Conservation (phyloP, 2,113 vertebrate species). For the Actenoides lindsayi region DNA sequence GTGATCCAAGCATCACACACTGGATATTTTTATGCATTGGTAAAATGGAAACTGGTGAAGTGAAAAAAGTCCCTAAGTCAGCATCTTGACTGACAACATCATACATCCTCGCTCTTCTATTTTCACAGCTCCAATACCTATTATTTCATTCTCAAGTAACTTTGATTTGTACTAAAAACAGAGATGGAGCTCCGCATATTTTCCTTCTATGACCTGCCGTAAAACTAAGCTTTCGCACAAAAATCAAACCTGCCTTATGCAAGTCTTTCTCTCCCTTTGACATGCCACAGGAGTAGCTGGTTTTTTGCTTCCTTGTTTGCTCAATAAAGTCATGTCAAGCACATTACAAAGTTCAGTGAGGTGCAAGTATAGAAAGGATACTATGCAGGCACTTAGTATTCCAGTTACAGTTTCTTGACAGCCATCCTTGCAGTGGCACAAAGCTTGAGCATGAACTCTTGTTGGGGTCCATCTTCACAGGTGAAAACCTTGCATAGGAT, state of each 20-base stretch:
- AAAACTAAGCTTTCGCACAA: not conserved
- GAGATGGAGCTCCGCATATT: not conserved
- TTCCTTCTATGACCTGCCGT: not conserved
- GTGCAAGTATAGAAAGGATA: not conserved
- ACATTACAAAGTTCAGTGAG: not conserved
- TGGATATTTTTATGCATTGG: not conserved
- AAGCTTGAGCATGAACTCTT: not conserved
- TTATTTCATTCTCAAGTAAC: not conserved
- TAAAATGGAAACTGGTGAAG: not conserved
- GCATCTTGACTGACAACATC: not conserved
- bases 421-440: not conserved
- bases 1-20: not conserved
- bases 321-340: not conserved
- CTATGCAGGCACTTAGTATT: not conserved
- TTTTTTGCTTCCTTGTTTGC: not conserved
- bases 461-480: not conserved
- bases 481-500: not conserved
- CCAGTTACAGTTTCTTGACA: not conserved
- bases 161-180: not conserved
- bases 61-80: not conserved
- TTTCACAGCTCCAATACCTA: not conserved
- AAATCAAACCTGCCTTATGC: not conserved
- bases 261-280: not conserved
- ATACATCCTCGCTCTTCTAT: not conserved
- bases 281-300: not conserved